Evolutionary conservation across 2,113 vertebrate species (phyloP).

Genomic region (Syngnathoides biaculeatus): DNA sequence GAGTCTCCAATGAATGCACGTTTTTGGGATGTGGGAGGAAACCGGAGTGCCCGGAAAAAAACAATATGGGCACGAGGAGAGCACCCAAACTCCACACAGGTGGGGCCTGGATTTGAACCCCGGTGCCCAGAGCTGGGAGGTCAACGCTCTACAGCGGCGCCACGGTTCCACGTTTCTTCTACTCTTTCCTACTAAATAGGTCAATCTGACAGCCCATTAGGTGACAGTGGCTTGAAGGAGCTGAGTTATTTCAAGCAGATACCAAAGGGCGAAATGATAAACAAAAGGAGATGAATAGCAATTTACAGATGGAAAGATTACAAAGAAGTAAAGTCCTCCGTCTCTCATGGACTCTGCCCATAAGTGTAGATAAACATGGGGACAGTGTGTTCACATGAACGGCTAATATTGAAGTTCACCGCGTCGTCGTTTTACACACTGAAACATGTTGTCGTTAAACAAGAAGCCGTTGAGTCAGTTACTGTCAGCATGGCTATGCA

Average conservation of each 20-base stretch:
- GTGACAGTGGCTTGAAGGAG: background rate
- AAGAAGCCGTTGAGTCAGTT: slow-evolving; percentile 10
- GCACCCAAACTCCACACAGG: too few relatives aligned
- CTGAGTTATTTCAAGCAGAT: background rate
- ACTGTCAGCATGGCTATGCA: slow-evolving; percentile 19
- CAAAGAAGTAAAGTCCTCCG: slow-evolving; percentile 39
- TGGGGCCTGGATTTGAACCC: too few relatives aligned
- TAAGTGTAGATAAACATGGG: slow-evolving; percentile 17
- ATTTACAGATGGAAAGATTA: slow-evolving; percentile 29
- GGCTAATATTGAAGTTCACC: background rate
- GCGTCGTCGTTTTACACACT: background rate
- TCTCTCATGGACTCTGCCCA: slow-evolving; percentile 46
- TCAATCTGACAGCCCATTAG: background rate
- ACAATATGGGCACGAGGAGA: too few relatives aligned
- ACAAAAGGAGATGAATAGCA: slow-evolving; percentile 22
- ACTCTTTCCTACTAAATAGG: background rate
- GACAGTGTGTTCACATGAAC: background rate
- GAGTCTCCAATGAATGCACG: too few relatives aligned
- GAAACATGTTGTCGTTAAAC: background rate
- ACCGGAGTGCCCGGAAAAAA: too few relatives aligned
- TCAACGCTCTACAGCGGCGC: too few relatives aligned
- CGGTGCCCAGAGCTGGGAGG: too few relatives aligned
- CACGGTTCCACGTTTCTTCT: too few relatives aligned
- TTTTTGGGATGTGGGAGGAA: too few relatives aligned
- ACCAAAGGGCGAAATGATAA: slow-evolving; percentile 55